Evolutionary conservation across 2,888 invertebrate genomes (phyloP).

Genomic region (Gari tellinella): DNA sequence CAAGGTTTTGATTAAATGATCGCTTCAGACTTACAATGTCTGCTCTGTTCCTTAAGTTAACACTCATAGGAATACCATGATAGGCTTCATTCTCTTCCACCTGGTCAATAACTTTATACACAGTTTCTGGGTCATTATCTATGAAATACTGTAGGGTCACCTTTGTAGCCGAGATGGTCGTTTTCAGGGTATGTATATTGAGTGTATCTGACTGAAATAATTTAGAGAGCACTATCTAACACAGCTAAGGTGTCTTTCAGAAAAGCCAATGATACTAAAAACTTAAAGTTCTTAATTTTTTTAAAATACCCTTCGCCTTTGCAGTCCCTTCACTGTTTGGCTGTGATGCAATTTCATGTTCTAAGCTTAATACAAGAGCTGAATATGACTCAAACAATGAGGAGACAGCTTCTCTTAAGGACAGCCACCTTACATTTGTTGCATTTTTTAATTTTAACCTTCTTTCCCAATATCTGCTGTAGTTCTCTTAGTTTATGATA

Average conservation of each 20-base stretch:
- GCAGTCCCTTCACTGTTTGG: slow-evolving; percentile 19
- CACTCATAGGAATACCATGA: slow-evolving; percentile 2
- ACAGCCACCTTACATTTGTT: slow-evolving; percentile 28
- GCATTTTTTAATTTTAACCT: slow-evolving; percentile 22
- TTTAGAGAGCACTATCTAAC: slow-evolving; percentile 1
- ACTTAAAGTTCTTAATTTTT: slow-evolving; percentile 37
- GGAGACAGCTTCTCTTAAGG: slow-evolving; percentile 19
- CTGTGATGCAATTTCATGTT: slow-evolving; percentile 23
- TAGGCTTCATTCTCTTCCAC: slow-evolving; percentile 19
- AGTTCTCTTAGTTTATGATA: slow-evolving; percentile 28
- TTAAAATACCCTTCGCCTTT: slow-evolving; percentile 30
- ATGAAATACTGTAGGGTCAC: slow-evolving; percentile 10
- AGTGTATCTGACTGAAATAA: slow-evolving; percentile 8
- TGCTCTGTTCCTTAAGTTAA: slow-evolving; percentile 14
- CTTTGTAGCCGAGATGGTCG: slow-evolving; percentile 12
- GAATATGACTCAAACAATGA: slow-evolving; percentile 13
- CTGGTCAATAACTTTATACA: neutral
- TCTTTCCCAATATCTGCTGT: slow-evolving; percentile 15
- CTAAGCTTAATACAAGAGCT: slow-evolving; percentile 20
- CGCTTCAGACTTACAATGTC: neutral
- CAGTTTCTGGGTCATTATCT: slow-evolving; percentile 6
- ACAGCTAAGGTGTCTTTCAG: slow-evolving; percentile 24
- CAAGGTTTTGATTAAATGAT: slow-evolving; percentile 15
- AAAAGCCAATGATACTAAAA: slow-evolving; percentile 24
- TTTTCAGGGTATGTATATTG: slow-evolving; percentile 18